These are phyloP conservation scores for Falco cherrug DNA, from an alignment of 2,797 vertebrate species.

Conservation along the genomic window DNA sequence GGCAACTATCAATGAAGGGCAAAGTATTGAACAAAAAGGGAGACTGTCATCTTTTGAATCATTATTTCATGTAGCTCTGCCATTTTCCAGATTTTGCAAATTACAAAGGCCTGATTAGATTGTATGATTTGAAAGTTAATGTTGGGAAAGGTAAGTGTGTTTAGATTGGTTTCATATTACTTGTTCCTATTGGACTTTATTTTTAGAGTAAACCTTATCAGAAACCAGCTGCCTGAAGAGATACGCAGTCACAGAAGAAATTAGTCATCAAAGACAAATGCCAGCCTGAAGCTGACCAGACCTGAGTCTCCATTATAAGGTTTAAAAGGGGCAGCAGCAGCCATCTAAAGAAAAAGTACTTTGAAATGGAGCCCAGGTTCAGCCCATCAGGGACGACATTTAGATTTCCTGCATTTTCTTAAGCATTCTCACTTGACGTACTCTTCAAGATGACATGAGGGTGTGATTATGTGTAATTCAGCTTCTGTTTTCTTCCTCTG, in stretches of 20 bases:
- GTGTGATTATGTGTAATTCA: slow-evolving; percentile 58
- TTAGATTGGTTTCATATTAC: not conserved
- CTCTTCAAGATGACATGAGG: slow-evolving; percentile 33
- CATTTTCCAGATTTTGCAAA: not conserved
- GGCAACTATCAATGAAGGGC: not conserved
- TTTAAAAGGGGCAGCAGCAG: slow-evolving; percentile 25
- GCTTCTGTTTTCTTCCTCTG: slow-evolving; percentile 47
- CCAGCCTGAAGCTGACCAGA: slow-evolving; percentile 51
- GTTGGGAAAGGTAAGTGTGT: not conserved
- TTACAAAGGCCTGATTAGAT: not conserved
- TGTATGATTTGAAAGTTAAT: not conserved
- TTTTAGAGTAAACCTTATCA: slow-evolving; percentile 26
- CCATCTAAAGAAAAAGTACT: not conserved
- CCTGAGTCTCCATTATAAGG: slow-evolving; percentile 24
- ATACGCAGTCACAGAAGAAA: slow-evolving; percentile 29
- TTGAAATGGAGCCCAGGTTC: slow-evolving; percentile 42
- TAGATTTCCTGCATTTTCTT: slow-evolving; percentile 44
- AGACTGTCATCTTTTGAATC: not conserved
- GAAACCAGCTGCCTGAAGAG: slow-evolving; percentile 30
- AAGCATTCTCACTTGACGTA: not conserved
- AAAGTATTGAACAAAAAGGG: not conserved
- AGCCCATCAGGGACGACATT: not conserved
- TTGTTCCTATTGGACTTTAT: not conserved
- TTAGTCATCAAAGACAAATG: slow-evolving; percentile 52
- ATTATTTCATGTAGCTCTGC: not conserved